Conservation (phyloP, 2,113 vertebrate genomes). For the Pipa parva region DNA sequence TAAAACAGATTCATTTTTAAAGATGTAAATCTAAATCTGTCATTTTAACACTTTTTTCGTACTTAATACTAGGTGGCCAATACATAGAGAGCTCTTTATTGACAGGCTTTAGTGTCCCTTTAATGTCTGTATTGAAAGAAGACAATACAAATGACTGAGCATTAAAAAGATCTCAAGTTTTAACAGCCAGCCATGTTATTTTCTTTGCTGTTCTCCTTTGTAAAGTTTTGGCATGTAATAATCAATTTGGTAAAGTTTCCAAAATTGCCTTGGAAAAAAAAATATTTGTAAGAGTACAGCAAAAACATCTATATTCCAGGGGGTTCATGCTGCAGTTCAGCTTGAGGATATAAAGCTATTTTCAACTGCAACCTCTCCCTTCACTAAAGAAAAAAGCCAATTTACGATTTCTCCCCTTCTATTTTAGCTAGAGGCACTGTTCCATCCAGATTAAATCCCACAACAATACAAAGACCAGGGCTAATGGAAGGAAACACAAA, state of each 20-base stretch:
- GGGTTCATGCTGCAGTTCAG: constrained; percentile 18
- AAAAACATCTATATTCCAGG: constrained; percentile 2
- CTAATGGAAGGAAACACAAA: constrained; percentile 27
- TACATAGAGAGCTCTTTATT: too few relatives aligned
- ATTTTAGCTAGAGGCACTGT: constrained; percentile 28
- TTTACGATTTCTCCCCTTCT: constrained; percentile 6
- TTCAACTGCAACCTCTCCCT: constrained; percentile 17
- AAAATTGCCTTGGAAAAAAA: neutral
- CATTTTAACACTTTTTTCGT: too few relatives aligned
- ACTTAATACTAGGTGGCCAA: too few relatives aligned
- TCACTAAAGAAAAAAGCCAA: constrained; percentile 19
- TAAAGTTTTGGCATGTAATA: neutral
- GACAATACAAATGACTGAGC: too few relatives aligned
- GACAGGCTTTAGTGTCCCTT: too few relatives aligned
- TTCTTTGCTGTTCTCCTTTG: too few relatives aligned
- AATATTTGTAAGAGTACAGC: constrained; percentile 13
- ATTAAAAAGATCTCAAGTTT: too few relatives aligned
- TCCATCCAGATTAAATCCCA: constrained; percentile 30
- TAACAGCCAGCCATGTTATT: too few relatives aligned
- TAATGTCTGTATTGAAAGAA: too few relatives aligned
- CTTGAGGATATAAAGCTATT: constrained; percentile 28
- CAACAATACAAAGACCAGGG: neutral
- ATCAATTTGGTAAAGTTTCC: neutral
- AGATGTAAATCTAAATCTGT: too few relatives aligned
- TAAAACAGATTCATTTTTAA: too few relatives aligned